Evolutionary conservation across 2,797 vertebrate species (phyloP), one percentile per base, ranked within the genome.

Genomic region (Sebastes diaconus): DNA sequence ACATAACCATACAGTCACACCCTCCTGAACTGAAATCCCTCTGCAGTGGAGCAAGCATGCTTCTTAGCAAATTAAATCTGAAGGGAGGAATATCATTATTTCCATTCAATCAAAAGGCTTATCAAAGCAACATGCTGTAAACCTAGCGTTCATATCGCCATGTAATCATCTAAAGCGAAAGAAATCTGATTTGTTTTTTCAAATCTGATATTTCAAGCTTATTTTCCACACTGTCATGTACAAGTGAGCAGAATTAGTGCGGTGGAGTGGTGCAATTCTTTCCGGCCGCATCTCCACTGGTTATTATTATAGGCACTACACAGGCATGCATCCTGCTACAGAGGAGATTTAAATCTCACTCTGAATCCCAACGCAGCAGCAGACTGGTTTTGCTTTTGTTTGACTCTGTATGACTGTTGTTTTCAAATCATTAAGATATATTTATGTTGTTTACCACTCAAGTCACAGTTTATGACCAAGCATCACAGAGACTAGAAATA

Each of bases 161-260:
- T 76, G 66, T 81, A 69, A 80, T 87, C 46, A 83, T 78, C 52
- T 73, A 75, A 73, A 73, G 76, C 4, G 18, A 79, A 54, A 65
- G 30, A 52, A 87, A 84, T 88, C 57, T 59, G 75, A 86, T 86
- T 79, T 86, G 75, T 69, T 70, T 77, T 75, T 61, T 80, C 39
- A 64, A 81, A 80, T 90, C 22, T 72, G 79, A 87, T 84, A 68
- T 84, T 79, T 81, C 67, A 79, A 39, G 79, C 68, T 70, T 78
- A 81, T 83, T 88, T 75, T 79, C 75, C 69, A 70, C 69, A 54
- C 58, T 61, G 24, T 81, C 64, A 36, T 69, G 63, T 74, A 67
- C 58, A 78, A 79, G 25, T 80, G 68, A 70, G 68, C 39, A 58
- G 57, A 70, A 76, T 80, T 81, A 84, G 25, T 32, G 75, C 12